phyloP scores from a whole-genome alignment of 2,888 invertebrate species.

The Ornithoptera priamus region DNA sequence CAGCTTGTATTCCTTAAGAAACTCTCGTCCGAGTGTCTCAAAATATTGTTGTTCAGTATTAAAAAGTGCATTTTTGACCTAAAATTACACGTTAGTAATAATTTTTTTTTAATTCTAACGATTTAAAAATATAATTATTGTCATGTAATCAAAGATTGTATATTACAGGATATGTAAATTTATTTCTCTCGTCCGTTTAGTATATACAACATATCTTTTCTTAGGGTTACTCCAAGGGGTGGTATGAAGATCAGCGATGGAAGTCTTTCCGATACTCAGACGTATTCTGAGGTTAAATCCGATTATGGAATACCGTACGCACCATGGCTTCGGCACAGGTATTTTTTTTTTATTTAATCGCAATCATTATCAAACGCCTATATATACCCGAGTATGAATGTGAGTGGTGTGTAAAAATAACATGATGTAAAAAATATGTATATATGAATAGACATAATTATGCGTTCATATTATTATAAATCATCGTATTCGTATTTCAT shows the following conservation, averaged over 20 bases:
- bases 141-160: constrained; percentile 15
- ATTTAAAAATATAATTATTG: constrained; percentile 32
- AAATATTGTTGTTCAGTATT: too few species aligned
- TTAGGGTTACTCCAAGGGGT: constrained; percentile 71
- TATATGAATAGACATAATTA: constrained; percentile 29
- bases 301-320: constrained; percentile 91
- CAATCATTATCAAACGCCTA: constrained; percentile 22
- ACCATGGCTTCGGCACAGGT: constrained; percentile 93
- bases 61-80: too few species aligned
- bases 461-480: constrained; percentile 41
- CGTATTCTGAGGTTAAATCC: constrained; percentile 85
- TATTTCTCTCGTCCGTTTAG: too few species aligned
- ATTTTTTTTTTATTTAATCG: constrained; percentile 35
- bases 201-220: too few species aligned
- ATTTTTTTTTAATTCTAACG: not conserved
- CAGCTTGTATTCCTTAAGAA: constrained; percentile 1
- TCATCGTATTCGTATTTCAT: constrained; percentile 36
- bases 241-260: constrained; percentile 86
- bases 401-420: constrained; percentile 39
- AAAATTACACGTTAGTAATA: not conserved
- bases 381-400: constrained; percentile 32
- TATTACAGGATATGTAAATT: too few species aligned
- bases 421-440: constrained; percentile 31
- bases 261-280: constrained; percentile 92
- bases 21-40: not conserved